These are phyloP conservation scores for Pterostichus niger DNA, from an alignment of 2,888 invertebrate genomes.

Conservation along the genomic window DNA sequence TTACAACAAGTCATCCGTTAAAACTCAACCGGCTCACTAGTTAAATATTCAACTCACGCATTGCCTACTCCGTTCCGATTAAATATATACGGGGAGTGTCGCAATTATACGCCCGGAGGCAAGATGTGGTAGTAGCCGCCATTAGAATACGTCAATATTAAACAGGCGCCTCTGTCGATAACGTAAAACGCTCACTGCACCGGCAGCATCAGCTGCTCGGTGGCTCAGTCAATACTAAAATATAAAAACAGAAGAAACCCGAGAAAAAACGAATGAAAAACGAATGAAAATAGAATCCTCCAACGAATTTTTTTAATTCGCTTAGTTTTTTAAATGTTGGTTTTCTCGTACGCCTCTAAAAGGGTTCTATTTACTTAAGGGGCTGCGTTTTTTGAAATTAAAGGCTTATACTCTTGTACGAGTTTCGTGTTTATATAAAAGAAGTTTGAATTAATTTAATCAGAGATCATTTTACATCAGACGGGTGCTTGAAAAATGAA, in stretches of 20 bases:
- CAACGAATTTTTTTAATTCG: conserved; percentile 26
- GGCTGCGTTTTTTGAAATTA: conserved; percentile 23
- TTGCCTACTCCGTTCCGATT: conserved; percentile 3
- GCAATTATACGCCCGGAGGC: conserved; percentile 4
- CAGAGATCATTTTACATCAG: conserved; percentile 13
- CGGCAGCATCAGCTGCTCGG: too few species aligned
- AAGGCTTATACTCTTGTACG: not conserved
- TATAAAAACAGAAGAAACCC: conserved; percentile 19
- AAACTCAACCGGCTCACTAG: conserved; percentile 18
- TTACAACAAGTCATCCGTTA: conserved; percentile 36
- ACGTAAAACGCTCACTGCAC: too few species aligned
- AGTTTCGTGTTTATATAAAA: conserved; percentile 25
- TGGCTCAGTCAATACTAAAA: not conserved
- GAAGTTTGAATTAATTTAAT: conserved; percentile 44
- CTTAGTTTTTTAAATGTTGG: conserved; percentile 24
- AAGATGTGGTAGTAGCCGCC: not conserved
- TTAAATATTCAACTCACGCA: conserved; percentile 37
- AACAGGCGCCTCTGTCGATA: not conserved
- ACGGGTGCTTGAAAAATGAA: not conserved
- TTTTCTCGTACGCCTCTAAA: conserved; percentile 14
- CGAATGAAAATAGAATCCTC: conserved; percentile 40
- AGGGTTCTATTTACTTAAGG: conserved; percentile 44
- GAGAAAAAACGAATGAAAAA: conserved; percentile 19
- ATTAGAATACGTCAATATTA: conserved; percentile 32
- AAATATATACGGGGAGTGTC: conserved; percentile 28